Evolutionary conservation across 2,888 invertebrate species (phyloP).

Genomic region (Stenotaenia linearis): DNA sequence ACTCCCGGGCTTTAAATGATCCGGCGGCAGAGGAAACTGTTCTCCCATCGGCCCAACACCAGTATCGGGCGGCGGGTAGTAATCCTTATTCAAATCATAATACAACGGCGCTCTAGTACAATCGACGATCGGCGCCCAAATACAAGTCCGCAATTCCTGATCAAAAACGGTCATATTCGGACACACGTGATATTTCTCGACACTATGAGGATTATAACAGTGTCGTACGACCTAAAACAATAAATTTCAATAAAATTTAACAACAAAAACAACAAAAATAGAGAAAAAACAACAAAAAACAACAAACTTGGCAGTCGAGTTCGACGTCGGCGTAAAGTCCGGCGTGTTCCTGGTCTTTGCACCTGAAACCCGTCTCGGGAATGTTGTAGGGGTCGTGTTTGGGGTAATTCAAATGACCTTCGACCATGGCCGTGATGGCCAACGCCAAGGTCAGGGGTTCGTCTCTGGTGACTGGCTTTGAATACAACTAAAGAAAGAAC

Average conservation of each 20-base stretch:
- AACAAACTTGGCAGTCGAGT: slow-evolving; percentile 35
- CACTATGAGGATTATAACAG: slow-evolving; percentile 26
- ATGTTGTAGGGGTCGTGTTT: slow-evolving; percentile 17
- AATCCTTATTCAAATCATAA: slow-evolving; percentile 31
- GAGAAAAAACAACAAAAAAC: too few species aligned
- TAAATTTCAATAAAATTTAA: too few species aligned
- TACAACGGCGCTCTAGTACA: slow-evolving; percentile 28
- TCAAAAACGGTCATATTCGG: slow-evolving; percentile 36
- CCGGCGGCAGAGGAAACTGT: not conserved
- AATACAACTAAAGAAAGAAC: slow-evolving; percentile 8
- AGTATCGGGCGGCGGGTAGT: slow-evolving; percentile 9
- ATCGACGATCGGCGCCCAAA: slow-evolving; percentile 35
- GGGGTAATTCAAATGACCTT: slow-evolving; percentile 7
- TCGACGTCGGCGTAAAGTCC: slow-evolving; percentile 34
- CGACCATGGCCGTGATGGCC: slow-evolving; percentile 24
- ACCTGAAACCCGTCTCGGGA: slow-evolving; percentile 22
- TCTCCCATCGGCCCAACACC: not conserved
- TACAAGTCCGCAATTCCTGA: slow-evolving; percentile 33
- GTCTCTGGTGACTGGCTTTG: not conserved
- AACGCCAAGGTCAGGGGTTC: slow-evolving; percentile 18
- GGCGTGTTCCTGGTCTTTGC: slow-evolving; percentile 28
- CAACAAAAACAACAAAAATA: too few species aligned
- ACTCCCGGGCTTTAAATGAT: not conserved
- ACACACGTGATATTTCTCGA: slow-evolving; percentile 33
- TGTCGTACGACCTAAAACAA: slow-evolving; percentile 34